Base-by-base conservation (phyloP, 2,888 invertebrate species). In the Eristalinus sepulchralis region DNA sequence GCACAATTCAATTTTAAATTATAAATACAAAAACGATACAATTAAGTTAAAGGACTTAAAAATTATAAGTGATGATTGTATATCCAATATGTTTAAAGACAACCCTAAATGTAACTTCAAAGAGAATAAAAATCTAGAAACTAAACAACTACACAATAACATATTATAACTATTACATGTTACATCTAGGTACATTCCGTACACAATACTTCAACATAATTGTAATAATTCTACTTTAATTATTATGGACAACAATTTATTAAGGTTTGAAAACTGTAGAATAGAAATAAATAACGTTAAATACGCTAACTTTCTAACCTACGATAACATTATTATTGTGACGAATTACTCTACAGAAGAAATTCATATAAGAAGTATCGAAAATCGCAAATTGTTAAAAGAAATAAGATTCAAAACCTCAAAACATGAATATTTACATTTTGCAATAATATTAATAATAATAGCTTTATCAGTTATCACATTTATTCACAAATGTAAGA, bases 251-350 rank as follows among this genome's bases (percentile, higher is more conserved):
- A 75, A 63, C 6, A 64, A 73, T 55, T 20, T 73, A 27, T 57
- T 75, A 55, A 64, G 59, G 66, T 75, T 59, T 39, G 59, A 75
- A 66, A 75, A 66, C 34, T 75, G 75, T 78, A 55, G 70, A 70
- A 17, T 80, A 9, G 33, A 13, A n/a, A 75, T 73, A 9, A 73
- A 73, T 55, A 73, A 68, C 17, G 11, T 62, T 13, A 57, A 57
- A 64, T 82, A 71, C 27, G 75, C 75, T 70, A 75, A 82, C 10
- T 75, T 68, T 34, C 10, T 73, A 5, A 31, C 24, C 11, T 57
- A 78, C 39, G 63, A 78, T 27, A 70, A 78, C 22, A 60, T 77
- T 20, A 55, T 67, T 0, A 47, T n/a, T n/a, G n/a, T n/a, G n/a
- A n/a, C n/a, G n/a, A n/a, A n/a, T n/a, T n/a, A n/a, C n/a, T n/a